Base-by-base conservation (phyloP, 2,888 invertebrate species). In the Ernsta delagoae region DNA sequence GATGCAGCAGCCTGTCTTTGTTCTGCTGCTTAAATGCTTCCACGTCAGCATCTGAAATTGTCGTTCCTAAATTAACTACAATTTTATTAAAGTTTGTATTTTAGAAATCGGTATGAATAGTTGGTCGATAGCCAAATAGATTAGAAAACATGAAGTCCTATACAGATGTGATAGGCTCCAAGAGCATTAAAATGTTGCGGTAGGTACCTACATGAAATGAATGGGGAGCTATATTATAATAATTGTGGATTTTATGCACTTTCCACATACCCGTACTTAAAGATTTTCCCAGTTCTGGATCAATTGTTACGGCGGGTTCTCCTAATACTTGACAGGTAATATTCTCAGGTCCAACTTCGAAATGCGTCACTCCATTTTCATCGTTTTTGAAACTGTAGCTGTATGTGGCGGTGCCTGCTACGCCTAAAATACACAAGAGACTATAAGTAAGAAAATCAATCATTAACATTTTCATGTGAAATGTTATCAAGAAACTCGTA, bases 271-370 rank as follows among this genome's bases (percentile, higher is more conserved):
- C 88, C 59, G 76, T 79, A 5, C 70, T 24, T 59, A 89, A 73
- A 45, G 75, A 73, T 16, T 80, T 64, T 3, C 63, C 54, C 3
- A 89, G 72, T 69, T 81, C 79, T 0, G 77, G 69, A 54, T 71
- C 74, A n/a, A 86, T 56, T 0, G 75, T 73, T 0, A 85, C 74
- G 7, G 75, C 78, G 1, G 86, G 85, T 7, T 80, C 81, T 2
- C 75, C 79, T 53, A 84, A 65, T 8, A 81, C 74, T 70, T 84
- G 82, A 71, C 90, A 90, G 5, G 81, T 76, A 53, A 86, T 83
- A 11, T 77, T 84, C 75, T 90, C 91, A 0, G 88, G 85, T 0
- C 89, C 89, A 1, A 90, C 85, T 65, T 83, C 83, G 60, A 85
- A 91, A 70, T 86, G 83, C 48, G 85, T 82, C 1, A 83, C 74